Evolutionary conservation across 2,888 invertebrate species (phyloP).

Genomic region (Sarcophaga caerulescens): DNA sequence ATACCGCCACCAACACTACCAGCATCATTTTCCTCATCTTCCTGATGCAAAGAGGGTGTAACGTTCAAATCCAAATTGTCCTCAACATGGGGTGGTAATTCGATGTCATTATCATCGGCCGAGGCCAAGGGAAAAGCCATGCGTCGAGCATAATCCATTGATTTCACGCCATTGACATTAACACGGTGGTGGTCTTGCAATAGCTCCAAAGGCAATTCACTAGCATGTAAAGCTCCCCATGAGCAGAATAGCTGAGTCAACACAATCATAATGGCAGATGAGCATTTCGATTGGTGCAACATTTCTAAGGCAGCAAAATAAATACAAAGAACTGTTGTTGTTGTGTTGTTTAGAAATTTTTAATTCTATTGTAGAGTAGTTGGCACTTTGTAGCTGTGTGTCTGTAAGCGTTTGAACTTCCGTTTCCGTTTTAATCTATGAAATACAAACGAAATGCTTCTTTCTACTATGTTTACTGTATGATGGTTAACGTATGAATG

Average conservation of each 20-base stretch:
- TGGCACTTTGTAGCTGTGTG: neutral
- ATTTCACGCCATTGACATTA: constrained; percentile 64
- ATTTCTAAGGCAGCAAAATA: neutral
- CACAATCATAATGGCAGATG: constrained; percentile 17
- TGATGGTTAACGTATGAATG: constrained; percentile 62
- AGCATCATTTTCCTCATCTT: constrained; percentile 38
- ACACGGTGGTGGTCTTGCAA: constrained; percentile 63
- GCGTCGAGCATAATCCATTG: constrained; percentile 71
- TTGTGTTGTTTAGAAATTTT: too few species aligned
- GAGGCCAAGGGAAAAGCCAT: constrained; percentile 69
- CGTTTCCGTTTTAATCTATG: constrained; percentile 47
- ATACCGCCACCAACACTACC: constrained; percentile 65
- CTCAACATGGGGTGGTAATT: constrained; percentile 72
- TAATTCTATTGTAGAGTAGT: too few species aligned
- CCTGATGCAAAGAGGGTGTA: neutral
- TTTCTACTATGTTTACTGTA: constrained; percentile 46
- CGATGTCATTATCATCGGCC: constrained; percentile 63
- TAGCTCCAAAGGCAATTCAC: constrained; percentile 74
- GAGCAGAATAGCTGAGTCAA: constrained; percentile 43
- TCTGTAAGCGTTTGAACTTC: constrained; percentile 49
- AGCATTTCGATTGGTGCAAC: constrained; percentile 32
- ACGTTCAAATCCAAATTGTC: constrained; percentile 56
- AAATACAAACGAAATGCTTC: neutral
- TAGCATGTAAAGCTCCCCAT: constrained; percentile 68
- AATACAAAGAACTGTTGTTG: too few species aligned